Percentiles rank a stretch among this genome's conserved stretches.
phyloP scores from a whole-genome alignment of 2,888 invertebrate genomes.

The Sarcophaga carnaria region DNA sequence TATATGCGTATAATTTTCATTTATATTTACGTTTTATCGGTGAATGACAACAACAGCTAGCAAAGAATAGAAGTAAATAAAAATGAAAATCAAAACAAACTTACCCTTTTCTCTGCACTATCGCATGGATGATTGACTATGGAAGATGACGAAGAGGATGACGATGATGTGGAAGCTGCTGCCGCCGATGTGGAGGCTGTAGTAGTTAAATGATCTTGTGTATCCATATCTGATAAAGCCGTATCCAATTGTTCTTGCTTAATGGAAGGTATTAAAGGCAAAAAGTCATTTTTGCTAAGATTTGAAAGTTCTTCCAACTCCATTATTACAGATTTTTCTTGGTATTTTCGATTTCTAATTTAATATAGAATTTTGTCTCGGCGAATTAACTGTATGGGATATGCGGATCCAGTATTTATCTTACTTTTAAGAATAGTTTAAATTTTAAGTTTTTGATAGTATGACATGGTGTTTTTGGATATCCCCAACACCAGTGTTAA shows the following conservation, averaged over 20 bases:
- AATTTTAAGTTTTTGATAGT: slow-evolving; percentile 25
- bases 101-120: slow-evolving; percentile 82
- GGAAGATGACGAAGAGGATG: slow-evolving; percentile 73
- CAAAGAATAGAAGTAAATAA: slow-evolving; percentile 7
- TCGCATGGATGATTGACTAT: slow-evolving; percentile 81
- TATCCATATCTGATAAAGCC: slow-evolving; percentile 75
- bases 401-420: slow-evolving; percentile 27
- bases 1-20: not conserved
- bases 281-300: slow-evolving; percentile 80
- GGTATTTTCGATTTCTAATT: not conserved
- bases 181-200: slow-evolving; percentile 75
- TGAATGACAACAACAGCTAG: slow-evolving; percentile 1
- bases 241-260: slow-evolving; percentile 81
- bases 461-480: slow-evolving; percentile 39
- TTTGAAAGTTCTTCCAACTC: slow-evolving; percentile 81
- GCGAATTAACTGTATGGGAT: not conserved
- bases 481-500: not conserved
- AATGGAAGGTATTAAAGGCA: slow-evolving; percentile 80
- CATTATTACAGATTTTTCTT: slow-evolving; percentile 72
- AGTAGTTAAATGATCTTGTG: slow-evolving; percentile 74
- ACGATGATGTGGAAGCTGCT: slow-evolving; percentile 72
- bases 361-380: slow-evolving; percentile 17
- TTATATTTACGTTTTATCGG: not conserved
- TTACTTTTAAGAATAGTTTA: slow-evolving; percentile 12
- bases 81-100: slow-evolving; percentile 62